A percentile compares a stretch with the other conserved stretches of the same genome.
Evolutionary conservation across 2,888 invertebrate genomes (phyloP).

Genomic region (Eristalis arbustorum): DNA sequence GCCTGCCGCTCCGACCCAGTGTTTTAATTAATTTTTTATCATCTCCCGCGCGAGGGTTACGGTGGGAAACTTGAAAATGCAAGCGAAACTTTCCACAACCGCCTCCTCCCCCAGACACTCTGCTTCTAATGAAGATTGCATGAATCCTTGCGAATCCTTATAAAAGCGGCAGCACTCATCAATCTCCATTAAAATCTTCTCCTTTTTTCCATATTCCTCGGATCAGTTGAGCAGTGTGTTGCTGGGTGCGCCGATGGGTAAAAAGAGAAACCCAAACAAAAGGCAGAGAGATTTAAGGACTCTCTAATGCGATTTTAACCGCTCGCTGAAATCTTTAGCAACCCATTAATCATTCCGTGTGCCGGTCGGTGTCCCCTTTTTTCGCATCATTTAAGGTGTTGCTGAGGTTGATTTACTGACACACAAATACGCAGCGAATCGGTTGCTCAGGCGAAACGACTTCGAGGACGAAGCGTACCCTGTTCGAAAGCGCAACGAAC

Average conservation of each 20-base stretch:
- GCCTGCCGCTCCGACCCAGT: constrained; percentile 4
- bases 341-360: constrained; percentile 40
- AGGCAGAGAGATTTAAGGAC: neutral
- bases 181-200: constrained; percentile 48
- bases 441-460: neutral
- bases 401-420: constrained; percentile 9
- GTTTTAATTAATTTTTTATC: constrained; percentile 57
- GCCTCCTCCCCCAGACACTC: neutral
- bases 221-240: neutral
- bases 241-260: neutral
- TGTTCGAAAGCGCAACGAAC: neutral
- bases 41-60: neutral
- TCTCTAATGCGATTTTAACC: constrained; percentile 33
- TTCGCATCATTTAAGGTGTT: neutral
- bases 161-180: constrained; percentile 17
- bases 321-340: constrained; percentile 4
- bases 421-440: neutral
- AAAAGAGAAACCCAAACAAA: neutral
- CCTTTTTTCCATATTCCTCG: constrained; percentile 18
- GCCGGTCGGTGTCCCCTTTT: neutral
- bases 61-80: constrained; percentile 1
- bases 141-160: constrained; percentile 36
- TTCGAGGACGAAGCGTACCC: neutral
- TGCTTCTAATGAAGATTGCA: constrained; percentile 38
- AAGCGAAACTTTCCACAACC: constrained; percentile 1